phyloP scores from a whole-genome alignment of 2,797 vertebrate species.

The Artibeus lituratus region DNA sequence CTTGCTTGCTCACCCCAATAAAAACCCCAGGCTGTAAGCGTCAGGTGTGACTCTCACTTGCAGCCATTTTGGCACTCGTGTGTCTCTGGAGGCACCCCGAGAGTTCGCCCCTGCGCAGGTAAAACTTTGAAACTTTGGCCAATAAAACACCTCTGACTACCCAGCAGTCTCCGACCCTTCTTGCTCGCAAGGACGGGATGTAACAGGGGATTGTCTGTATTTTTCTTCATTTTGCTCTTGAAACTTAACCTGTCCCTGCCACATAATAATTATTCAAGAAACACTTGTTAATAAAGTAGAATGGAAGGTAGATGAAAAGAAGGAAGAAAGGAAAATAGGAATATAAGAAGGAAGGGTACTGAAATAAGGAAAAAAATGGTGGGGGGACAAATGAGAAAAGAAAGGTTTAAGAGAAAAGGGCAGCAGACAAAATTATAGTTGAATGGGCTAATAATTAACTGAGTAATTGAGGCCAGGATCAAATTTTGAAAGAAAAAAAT shows the following conservation, averaged over 20 bases:
- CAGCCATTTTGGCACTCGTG: too few relatives aligned
- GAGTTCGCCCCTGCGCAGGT: too few relatives aligned
- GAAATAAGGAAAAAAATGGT: not conserved
- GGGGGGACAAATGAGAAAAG: not conserved
- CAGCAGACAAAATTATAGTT: not conserved
- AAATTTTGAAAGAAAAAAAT: not conserved
- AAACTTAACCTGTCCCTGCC: not conserved
- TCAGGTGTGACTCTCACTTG: too few relatives aligned
- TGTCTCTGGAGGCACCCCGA: too few relatives aligned
- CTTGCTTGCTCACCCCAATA: too few relatives aligned
- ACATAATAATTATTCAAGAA: not conserved
- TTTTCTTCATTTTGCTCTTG: not conserved
- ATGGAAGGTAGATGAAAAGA: not conserved
- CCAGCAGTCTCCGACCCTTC: too few relatives aligned
- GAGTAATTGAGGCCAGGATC: not conserved
- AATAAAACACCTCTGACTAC: too few relatives aligned
- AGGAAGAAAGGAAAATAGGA: not conserved
- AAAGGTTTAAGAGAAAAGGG: not conserved
- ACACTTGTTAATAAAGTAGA: not conserved
- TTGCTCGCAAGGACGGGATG: too few relatives aligned
- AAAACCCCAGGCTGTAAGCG: too few relatives aligned
- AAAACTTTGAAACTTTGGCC: too few relatives aligned
- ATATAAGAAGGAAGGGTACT: not conserved
- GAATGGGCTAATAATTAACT: not conserved
- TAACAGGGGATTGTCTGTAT: not conserved